Percentiles rank a stretch among this genome's conserved stretches.
These are phyloP conservation scores for Cyclophora punctaria DNA, from an alignment of 2,888 invertebrate genomes.

Conservation along the genomic window DNA sequence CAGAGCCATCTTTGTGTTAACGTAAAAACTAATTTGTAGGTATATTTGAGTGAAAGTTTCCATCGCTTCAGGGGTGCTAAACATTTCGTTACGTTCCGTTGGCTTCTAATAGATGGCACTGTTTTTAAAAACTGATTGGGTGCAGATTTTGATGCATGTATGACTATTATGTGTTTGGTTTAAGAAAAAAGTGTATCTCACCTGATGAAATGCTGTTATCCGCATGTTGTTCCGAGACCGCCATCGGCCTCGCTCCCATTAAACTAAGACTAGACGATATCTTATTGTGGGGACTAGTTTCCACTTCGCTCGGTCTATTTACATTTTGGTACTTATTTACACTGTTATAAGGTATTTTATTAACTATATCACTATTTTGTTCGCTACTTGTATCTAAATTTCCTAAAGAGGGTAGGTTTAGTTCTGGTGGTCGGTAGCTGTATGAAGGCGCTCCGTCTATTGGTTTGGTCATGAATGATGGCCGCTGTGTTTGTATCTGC, in stretches of 20 bases:
- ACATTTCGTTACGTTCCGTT: neutral
- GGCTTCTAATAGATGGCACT: neutral
- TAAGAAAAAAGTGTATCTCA: constrained; percentile 22
- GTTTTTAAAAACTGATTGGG: neutral
- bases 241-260: constrained; percentile 69
- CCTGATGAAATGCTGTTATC: constrained; percentile 68
- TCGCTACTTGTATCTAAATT: constrained; percentile 68
- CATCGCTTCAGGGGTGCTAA: neutral
- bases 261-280: constrained; percentile 75
- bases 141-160: too few relatives aligned
- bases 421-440: constrained; percentile 64
- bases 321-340: constrained; percentile 75
- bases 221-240: constrained; percentile 62
- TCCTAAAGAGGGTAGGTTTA: constrained; percentile 62
- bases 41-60: neutral
- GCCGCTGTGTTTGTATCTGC: constrained; percentile 59
- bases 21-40: too few relatives aligned
- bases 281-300: constrained; percentile 74
- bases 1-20: too few relatives aligned
- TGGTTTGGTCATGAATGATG: constrained; percentile 70
- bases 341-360: constrained; percentile 72
- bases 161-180: too few relatives aligned
- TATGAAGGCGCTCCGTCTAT: constrained; percentile 69
- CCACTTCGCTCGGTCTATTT: constrained; percentile 68
- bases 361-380: constrained; percentile 74